These are phyloP conservation scores for Sepiola atlantica DNA, from an alignment of 2,888 invertebrate genomes.

Conservation along the genomic window DNA sequence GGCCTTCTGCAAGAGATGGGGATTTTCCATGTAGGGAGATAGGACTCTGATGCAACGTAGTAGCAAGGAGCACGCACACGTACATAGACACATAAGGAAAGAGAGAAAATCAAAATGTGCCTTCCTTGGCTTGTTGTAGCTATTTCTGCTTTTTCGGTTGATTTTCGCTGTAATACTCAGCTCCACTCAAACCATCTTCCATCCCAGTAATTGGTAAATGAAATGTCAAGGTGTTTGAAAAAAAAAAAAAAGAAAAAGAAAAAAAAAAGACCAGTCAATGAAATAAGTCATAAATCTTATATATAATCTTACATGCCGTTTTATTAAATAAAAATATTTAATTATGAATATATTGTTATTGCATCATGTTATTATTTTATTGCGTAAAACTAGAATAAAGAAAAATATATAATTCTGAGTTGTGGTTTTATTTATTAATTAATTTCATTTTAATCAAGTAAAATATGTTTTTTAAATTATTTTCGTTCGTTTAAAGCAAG, in stretches of 20 bases:
- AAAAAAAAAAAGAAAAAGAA: too few species aligned
- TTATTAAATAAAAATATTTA: not conserved
- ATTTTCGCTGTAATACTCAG: not conserved
- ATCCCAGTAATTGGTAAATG: not conserved
- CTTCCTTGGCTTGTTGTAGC: constrained; percentile 16
- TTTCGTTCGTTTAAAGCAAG: not conserved
- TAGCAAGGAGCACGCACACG: constrained; percentile 32
- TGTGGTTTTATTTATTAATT: not conserved
- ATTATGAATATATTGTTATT: not conserved
- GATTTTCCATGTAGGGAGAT: constrained; percentile 32
- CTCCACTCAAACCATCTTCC: constrained; percentile 32
- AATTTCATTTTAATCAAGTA: not conserved
- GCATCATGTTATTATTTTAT: not conserved
- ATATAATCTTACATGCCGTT: not conserved
- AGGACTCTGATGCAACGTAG: not conserved
- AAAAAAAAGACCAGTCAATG: too few species aligned
- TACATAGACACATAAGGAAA: too few species aligned
- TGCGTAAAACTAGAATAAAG: too few species aligned
- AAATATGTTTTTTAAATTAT: too few species aligned
- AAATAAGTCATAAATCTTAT: not conserved
- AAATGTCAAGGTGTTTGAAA: constrained; percentile 2
- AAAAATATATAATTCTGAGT: too few species aligned
- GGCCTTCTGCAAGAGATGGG: not conserved
- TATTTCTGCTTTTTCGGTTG: not conserved
- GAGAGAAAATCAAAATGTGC: not conserved